These are phyloP conservation scores for Tenthredo amoena DNA, from an alignment of 2,888 invertebrate genomes.

Conservation along the genomic window DNA sequence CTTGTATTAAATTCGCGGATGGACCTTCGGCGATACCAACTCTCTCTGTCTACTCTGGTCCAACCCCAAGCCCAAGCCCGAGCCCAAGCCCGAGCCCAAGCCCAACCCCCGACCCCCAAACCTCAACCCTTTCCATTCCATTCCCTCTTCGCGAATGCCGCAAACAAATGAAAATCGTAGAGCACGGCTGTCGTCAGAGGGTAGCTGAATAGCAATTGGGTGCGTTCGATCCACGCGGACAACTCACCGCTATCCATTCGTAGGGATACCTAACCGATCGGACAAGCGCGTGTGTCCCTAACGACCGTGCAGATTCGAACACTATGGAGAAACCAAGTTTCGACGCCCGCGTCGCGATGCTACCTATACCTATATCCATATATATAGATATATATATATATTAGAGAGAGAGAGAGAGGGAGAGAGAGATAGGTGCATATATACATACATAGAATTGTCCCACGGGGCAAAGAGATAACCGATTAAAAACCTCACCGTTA, in stretches of 20 bases:
- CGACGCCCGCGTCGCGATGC: background rate
- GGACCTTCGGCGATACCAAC: slow-evolving; percentile 1
- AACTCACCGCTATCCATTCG: slow-evolving; percentile 10
- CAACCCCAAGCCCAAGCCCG: background rate
- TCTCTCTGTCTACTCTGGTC: background rate
- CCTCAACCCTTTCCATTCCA: background rate
- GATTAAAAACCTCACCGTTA: slow-evolving; percentile 49
- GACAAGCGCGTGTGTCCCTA: slow-evolving; percentile 46
- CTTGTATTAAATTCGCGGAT: slow-evolving; percentile 32
- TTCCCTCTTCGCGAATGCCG: slow-evolving; percentile 15
- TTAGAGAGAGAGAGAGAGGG: background rate
- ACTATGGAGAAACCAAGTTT: background rate
- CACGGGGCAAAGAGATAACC: slow-evolving; percentile 43
- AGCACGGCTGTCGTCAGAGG: slow-evolving; percentile 45
- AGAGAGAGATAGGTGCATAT: too few relatives aligned
- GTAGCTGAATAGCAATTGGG: slow-evolving; percentile 45
- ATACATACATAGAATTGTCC: slow-evolving; percentile 4
- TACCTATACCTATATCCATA: background rate
- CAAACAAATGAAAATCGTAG: slow-evolving; percentile 46
- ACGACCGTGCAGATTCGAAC: slow-evolving; percentile 32
- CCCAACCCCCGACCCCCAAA: background rate
- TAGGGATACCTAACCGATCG: background rate
- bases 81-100: background rate
- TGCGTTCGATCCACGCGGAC: slow-evolving; percentile 41
- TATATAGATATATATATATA: background rate